Conservation (phyloP, 2,888 invertebrate genomes). For the Scaptomyza reducta region DNA sequence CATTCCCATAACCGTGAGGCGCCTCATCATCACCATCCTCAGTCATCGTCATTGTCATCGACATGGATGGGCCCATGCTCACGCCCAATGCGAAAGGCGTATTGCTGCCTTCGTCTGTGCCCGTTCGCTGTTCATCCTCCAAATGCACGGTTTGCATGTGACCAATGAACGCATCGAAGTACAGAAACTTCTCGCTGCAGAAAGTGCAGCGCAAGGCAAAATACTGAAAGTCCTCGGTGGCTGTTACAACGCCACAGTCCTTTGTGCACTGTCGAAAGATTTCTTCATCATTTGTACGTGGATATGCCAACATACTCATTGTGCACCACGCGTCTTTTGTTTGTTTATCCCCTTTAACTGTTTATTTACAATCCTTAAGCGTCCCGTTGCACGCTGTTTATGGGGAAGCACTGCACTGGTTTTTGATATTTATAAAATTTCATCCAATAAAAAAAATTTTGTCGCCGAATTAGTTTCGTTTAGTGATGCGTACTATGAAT, state of each 20-base stretch:
- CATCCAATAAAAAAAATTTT: constrained; percentile 56
- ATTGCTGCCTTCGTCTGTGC: constrained; percentile 15
- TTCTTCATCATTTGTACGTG: constrained; percentile 79
- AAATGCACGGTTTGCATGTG: constrained; percentile 80
- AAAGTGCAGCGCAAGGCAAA: constrained; percentile 76
- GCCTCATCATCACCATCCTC: constrained; percentile 27
- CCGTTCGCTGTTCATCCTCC: constrained; percentile 37
- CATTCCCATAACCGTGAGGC: constrained; percentile 34
- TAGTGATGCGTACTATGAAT: constrained; percentile 57
- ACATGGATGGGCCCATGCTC: constrained; percentile 42
- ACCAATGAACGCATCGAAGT: constrained; percentile 81
- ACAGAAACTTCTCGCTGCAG: constrained; percentile 81
- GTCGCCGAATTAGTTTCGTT: constrained; percentile 64
- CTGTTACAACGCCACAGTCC: constrained; percentile 80
- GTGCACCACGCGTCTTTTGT: constrained; percentile 44
- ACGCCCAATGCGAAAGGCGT: constrained; percentile 7
- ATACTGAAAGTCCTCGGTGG: constrained; percentile 81
- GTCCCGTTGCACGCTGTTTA: constrained; percentile 36
- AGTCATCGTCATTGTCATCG: constrained; percentile 32
- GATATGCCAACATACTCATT: constrained; percentile 81
- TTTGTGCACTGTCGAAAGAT: constrained; percentile 80
- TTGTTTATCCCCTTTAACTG: constrained; percentile 27
- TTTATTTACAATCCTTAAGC: constrained; percentile 30
- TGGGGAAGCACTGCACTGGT: constrained; percentile 43
- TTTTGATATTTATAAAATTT: constrained; percentile 42